These are phyloP conservation scores for Aphelinus atriplicis DNA, from an alignment of 1,140 invertebrate genomes.

Conservation along the genomic window DNA sequence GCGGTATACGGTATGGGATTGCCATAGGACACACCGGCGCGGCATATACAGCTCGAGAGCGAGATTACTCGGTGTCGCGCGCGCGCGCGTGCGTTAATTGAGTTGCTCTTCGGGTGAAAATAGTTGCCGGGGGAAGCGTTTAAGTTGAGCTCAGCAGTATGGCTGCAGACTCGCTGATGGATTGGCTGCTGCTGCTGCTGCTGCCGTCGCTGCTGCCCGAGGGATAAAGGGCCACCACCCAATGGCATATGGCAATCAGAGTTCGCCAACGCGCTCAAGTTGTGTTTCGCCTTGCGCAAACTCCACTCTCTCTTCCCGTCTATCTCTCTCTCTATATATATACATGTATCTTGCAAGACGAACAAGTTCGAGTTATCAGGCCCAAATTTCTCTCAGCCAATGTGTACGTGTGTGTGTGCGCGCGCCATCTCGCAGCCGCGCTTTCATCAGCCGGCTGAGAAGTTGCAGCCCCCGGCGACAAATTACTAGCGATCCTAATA, in stretches of 20 bases:
- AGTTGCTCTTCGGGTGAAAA: not conserved
- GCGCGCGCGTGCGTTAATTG: slow-evolving; percentile 13
- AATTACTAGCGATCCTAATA: slow-evolving; percentile 34
- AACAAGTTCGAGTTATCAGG: slow-evolving; percentile 3
- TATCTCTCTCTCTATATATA: not conserved
- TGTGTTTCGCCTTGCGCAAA: not conserved
- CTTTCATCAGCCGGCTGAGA: slow-evolving; percentile 20
- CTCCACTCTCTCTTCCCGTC: slow-evolving; percentile 1
- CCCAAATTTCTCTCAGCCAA: too few species aligned
- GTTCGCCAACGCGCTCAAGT: slow-evolving; percentile 14
- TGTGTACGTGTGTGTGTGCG: not conserved
- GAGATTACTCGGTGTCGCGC: slow-evolving; percentile 1
- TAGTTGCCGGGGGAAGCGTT: slow-evolving; percentile 1
- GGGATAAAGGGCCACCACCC: not conserved
- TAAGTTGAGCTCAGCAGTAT: not conserved
- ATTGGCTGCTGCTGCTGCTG: not conserved
- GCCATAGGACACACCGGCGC: too few species aligned
- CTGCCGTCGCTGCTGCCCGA: too few species aligned
- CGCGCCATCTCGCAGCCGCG: slow-evolving; percentile 6
- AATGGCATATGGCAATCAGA: slow-evolving; percentile 40
- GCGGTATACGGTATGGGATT: too few species aligned
- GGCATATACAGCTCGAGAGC: not conserved
- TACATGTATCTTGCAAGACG: not conserved
- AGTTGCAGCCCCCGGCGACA: slow-evolving; percentile 11
- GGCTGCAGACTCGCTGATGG: not conserved